A percentile compares a stretch with the other conserved stretches of the same genome.
Conservation (phyloP, 1,140 invertebrate genomes). For the Venturia canescens region DNA sequence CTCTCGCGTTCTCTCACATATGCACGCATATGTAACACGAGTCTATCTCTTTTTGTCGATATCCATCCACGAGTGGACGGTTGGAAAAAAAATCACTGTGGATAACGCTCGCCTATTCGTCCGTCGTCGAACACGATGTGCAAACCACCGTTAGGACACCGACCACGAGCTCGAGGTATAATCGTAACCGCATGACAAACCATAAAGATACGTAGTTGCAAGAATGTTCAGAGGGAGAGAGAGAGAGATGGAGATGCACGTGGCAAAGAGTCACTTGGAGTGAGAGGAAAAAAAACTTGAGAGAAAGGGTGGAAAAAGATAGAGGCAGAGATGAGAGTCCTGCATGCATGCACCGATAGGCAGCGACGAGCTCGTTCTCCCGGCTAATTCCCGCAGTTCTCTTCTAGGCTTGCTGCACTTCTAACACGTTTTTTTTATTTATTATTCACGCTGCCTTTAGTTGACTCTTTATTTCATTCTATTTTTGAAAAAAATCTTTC, state of each 20-base stretch:
- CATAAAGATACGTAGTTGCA: conserved; percentile 50
- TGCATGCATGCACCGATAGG: conserved; percentile 32
- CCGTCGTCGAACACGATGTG: conserved; percentile 26
- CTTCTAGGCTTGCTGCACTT: not conserved
- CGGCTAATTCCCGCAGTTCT: conserved; percentile 27
- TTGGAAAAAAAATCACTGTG: conserved; percentile 28
- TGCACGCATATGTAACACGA: not conserved
- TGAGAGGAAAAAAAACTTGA: not conserved
- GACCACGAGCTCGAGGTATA: conserved; percentile 36
- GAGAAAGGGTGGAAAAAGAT: conserved; percentile 3
- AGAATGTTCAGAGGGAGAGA: not conserved
- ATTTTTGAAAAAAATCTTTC: not conserved
- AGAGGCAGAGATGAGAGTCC: conserved; percentile 8
- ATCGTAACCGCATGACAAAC: conserved; percentile 50
- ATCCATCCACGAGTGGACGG: conserved; percentile 9
- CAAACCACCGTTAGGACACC: not conserved
- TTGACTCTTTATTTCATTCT: conserved; percentile 16
- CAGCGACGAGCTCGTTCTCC: conserved; percentile 31
- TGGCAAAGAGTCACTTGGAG: not conserved
- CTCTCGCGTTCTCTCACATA: conserved; percentile 11
- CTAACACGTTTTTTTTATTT: conserved; percentile 1
- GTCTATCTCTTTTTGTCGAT: not conserved
- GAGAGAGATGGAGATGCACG: conserved; percentile 16
- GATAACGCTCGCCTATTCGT: conserved; percentile 35
- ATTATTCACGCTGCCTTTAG: not conserved